Conservation (phyloP, 2,113 vertebrate species). For the Dromiciops gliroides region DNA sequence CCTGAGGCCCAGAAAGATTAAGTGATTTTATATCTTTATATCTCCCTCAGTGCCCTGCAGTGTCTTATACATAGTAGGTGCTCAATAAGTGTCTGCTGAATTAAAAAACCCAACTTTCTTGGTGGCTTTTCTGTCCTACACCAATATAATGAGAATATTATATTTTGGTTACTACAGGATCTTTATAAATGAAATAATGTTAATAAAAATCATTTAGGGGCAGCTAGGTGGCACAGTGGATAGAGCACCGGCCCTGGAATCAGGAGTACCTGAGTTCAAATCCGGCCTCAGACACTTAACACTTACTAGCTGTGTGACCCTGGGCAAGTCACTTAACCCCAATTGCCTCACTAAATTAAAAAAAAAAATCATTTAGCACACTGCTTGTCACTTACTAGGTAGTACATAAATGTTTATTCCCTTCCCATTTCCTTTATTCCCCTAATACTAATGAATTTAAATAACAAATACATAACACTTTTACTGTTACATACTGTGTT, state of each 20-base stretch:
- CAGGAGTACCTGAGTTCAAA: too few species aligned
- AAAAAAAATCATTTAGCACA: not conserved
- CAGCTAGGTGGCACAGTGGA: too few species aligned
- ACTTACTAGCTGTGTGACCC: too few species aligned
- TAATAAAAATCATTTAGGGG: not conserved
- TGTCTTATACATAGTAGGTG: conserved; percentile 5
- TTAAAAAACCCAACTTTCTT: not conserved
- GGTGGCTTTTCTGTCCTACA: not conserved
- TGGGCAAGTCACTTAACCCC: too few species aligned
- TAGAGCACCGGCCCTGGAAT: too few species aligned
- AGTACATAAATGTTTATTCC: not conserved
- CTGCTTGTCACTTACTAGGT: not conserved
- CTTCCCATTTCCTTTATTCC: not conserved
- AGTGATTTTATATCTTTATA: not conserved
- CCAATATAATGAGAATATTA: not conserved
- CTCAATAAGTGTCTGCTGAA: not conserved
- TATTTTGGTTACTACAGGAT: conserved; percentile 23
- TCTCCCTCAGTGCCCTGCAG: not conserved
- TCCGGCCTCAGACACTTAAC: too few species aligned
- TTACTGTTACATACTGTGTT: not conserved
- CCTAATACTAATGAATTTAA: not conserved
- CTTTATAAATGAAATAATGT: not conserved
- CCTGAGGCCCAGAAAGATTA: not conserved
- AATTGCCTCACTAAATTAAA: too few species aligned
- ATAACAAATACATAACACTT: not conserved